These are phyloP conservation scores for Pangasius sanitwongsei DNA, from an alignment of 2,797 vertebrate species.

Conservation along the genomic window DNA sequence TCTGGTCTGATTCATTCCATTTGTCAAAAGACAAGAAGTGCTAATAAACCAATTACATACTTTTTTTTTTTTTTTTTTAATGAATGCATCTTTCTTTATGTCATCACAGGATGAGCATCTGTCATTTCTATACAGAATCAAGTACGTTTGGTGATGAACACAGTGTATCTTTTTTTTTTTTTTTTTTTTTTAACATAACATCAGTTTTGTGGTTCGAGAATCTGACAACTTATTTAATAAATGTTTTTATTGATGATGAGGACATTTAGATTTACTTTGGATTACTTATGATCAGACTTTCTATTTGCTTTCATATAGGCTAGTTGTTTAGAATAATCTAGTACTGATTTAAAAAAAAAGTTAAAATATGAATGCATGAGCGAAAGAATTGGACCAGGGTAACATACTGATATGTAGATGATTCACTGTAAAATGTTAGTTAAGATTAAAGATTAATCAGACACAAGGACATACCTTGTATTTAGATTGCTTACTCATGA, in stretches of 20 bases:
- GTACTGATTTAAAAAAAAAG: neutral
- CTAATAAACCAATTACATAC: slow-evolving; percentile 76
- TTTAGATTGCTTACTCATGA: neutral
- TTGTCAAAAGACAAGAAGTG: slow-evolving; percentile 87
- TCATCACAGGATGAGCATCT: neutral
- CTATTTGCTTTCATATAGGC: neutral
- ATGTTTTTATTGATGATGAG: neutral
- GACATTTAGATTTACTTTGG: neutral
- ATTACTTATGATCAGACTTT: neutral
- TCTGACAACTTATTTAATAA: neutral
- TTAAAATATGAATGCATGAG: neutral
- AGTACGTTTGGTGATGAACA: neutral
- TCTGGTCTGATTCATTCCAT: slow-evolving; percentile 81
- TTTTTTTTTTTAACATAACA: neutral
- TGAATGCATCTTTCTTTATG: slow-evolving; percentile 38
- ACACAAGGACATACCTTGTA: neutral
- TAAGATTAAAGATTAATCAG: neutral
- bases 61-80: slow-evolving; percentile 26
- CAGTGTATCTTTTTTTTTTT: neutral
- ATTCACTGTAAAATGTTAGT: neutral
- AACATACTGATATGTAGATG: neutral
- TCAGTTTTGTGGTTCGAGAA: neutral
- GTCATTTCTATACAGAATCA: neutral
- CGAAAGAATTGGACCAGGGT: neutral
- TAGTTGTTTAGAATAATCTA: neutral